Conservation (phyloP, 2,113 vertebrate genomes). For the Paramisgurnus dabryanus region DNA sequence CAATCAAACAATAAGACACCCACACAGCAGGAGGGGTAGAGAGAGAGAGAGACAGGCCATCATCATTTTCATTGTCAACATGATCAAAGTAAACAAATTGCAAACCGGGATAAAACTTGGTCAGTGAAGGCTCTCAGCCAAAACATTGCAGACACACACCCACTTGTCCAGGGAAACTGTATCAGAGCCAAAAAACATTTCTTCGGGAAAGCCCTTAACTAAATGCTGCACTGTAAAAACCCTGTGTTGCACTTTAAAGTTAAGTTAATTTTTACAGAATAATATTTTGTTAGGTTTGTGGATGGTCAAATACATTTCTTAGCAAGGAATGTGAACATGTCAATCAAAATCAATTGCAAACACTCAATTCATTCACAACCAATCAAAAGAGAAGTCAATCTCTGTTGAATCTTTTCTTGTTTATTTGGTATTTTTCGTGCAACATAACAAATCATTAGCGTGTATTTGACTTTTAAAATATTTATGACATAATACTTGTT, state of each 20-base stretch:
- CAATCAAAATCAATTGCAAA: not conserved
- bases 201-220: too few species aligned
- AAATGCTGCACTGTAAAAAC: too few species aligned
- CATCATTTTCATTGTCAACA: constrained; percentile 46
- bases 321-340: not conserved
- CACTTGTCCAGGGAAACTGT: not conserved
- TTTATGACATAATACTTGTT: too few species aligned
- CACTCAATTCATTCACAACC: not conserved
- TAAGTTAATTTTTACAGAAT: too few species aligned
- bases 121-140: not conserved
- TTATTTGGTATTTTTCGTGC: too few species aligned
- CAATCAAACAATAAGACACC: constrained; percentile 61
- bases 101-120: constrained; percentile 9
- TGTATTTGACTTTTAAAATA: too few species aligned
- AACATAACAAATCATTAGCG: too few species aligned
- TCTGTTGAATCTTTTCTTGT: not conserved
- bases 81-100: constrained; percentile 39
- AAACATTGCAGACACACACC: constrained; percentile 27
- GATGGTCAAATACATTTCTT: not conserved
- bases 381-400: not conserved
- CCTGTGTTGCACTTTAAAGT: too few species aligned
- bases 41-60: constrained; percentile 36
- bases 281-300: too few species aligned
- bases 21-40: constrained; percentile 31
- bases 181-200: too few species aligned